Conservation (phyloP, 2,113 vertebrate genomes). For the Cochlearius cochlearius region DNA sequence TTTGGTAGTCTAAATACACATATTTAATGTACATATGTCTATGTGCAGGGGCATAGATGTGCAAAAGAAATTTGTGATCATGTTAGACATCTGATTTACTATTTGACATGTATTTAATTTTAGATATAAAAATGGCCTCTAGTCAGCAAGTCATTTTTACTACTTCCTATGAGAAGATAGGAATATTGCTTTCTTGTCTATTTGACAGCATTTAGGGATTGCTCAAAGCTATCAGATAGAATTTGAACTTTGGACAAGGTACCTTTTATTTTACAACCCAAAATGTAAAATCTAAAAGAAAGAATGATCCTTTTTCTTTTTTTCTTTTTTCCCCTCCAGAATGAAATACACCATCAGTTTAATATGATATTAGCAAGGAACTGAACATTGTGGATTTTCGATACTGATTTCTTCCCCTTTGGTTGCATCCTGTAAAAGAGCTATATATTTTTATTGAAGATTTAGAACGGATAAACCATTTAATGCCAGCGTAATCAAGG, state of each 20-base stretch:
- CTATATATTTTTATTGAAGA: background rate
- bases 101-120: background rate
- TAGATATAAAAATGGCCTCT: background rate
- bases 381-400: background rate
- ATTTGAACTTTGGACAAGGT: background rate
- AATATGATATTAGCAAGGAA: background rate
- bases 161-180: background rate
- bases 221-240: background rate
- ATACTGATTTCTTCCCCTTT: background rate
- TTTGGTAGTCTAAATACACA: background rate
- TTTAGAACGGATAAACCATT: constrained; percentile 26
- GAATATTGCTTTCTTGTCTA: background rate
- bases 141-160: background rate
- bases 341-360: background rate
- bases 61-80: background rate
- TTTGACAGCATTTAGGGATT: background rate
- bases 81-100: background rate
- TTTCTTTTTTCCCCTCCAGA: too few species aligned
- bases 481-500: background rate
- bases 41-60: background rate
- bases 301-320: background rate
- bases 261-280: background rate
- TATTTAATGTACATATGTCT: background rate
- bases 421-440: background rate
- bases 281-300: background rate